A percentile compares a stretch with the other conserved stretches of the same genome.
Evolutionary conservation across 2,113 vertebrate species (phyloP).

Genomic region (Cololabis saira): DNA sequence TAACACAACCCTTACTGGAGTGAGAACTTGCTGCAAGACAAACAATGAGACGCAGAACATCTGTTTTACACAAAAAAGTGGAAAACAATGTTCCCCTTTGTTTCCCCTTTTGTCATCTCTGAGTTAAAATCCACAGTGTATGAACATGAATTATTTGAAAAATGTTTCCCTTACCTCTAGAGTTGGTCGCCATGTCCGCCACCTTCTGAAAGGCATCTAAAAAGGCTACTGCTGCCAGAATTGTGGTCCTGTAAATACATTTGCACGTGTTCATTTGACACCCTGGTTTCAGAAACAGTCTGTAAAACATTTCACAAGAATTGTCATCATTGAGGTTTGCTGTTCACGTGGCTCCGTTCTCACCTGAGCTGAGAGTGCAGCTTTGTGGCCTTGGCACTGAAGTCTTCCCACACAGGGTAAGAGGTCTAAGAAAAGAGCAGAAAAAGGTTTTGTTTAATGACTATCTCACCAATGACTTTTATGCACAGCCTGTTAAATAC

Average conservation of each 20-base stretch:
- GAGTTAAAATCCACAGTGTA: no score
- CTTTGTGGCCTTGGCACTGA: slow-evolving; percentile 97
- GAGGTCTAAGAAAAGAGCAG: slow-evolving; percentile 86
- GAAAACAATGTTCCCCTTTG: no score
- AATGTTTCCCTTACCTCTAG: slow-evolving; percentile 85
- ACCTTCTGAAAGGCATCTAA: slow-evolving; percentile 99
- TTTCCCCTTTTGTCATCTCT: no score
- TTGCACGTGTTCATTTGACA: slow-evolving; percentile 12
- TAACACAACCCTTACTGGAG: neutral
- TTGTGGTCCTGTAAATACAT: slow-evolving; percentile 88
- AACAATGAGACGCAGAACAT: neutral
- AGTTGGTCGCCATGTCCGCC: slow-evolving; percentile 98
- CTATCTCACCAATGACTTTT: slow-evolving; percentile 8
- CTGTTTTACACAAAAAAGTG: no score
- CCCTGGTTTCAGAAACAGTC: neutral
- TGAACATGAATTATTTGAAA: no score
- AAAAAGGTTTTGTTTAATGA: slow-evolving; percentile 28
- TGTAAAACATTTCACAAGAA: slow-evolving; percentile 28
- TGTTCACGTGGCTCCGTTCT: slow-evolving; percentile 48
- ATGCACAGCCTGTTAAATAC: neutral
- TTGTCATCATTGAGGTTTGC: neutral
- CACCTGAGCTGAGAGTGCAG: slow-evolving; percentile 98
- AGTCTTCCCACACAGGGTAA: slow-evolving; percentile 99
- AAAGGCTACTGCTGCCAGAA: slow-evolving; percentile 95
- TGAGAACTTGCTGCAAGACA: no score